A percentile compares a stretch with the other conserved stretches of the same genome.
phyloP scores from a whole-genome alignment of 2,888 invertebrate genomes.

The Xiphydria camelus region DNA sequence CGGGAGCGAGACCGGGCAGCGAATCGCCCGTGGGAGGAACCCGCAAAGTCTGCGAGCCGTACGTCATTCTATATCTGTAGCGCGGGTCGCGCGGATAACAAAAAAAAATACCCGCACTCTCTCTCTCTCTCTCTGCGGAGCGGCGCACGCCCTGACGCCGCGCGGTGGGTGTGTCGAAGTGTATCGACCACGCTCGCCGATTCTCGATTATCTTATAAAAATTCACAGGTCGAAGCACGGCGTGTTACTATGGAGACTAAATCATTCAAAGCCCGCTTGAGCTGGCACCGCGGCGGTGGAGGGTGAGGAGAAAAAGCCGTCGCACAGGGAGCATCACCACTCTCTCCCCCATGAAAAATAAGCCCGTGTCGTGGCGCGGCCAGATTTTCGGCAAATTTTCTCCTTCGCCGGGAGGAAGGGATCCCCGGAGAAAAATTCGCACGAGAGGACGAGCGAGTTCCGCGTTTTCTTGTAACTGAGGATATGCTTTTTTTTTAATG shows the following conservation, averaged over 20 bases:
- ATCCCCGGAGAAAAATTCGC: neutral
- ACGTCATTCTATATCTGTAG: no score
- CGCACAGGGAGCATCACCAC: conserved; percentile 3
- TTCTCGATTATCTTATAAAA: conserved; percentile 20
- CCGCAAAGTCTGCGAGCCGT: conserved; percentile 39
- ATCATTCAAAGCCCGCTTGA: conserved; percentile 13
- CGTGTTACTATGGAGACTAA: conserved; percentile 21
- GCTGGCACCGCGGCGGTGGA: conserved; percentile 1
- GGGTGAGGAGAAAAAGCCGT: no score
- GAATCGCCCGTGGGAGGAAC: conserved; percentile 31
- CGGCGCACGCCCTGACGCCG: no score
- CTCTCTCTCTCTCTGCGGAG: no score
- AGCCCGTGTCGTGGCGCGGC: conserved; percentile 11
- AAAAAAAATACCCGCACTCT: no score
- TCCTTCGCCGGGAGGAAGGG: conserved; percentile 2
- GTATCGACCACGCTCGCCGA: conserved; percentile 1
- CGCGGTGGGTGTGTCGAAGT: neutral
- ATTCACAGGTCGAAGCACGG: conserved; percentile 29
- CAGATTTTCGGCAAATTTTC: conserved; percentile 16
- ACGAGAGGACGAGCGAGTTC: no score
- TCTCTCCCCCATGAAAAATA: conserved; percentile 13
- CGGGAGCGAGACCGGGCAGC: no score
- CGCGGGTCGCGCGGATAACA: no score
- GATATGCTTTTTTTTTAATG: no score
- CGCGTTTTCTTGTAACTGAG: no score